A percentile compares a stretch with the other conserved stretches of the same genome.
These are phyloP conservation scores for Phragmatobia fuliginosa DNA, from an alignment of 2,888 invertebrate species.

Conservation along the genomic window DNA sequence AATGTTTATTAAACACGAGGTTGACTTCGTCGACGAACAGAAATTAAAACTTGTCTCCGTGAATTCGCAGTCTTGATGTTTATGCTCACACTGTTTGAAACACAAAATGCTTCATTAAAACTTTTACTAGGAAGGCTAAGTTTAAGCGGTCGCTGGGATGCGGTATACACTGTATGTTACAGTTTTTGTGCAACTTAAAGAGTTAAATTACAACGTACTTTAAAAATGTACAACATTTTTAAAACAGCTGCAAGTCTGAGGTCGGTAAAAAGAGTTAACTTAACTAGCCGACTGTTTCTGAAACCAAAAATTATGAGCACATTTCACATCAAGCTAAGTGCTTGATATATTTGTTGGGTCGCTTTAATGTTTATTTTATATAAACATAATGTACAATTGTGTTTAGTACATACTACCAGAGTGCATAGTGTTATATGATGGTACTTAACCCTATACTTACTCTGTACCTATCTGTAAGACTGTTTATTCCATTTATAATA, in stretches of 20 bases:
- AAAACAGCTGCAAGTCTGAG: slow-evolving; percentile 9
- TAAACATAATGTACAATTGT: too few species aligned
- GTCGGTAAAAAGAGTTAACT: slow-evolving; percentile 14
- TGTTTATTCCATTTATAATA: too few species aligned
- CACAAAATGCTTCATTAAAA: slow-evolving; percentile 48
- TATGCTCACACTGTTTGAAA: slow-evolving; percentile 22
- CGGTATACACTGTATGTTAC: slow-evolving; percentile 33
- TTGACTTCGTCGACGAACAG: slow-evolving; percentile 28
- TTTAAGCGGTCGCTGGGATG: slow-evolving; percentile 35
- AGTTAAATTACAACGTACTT: slow-evolving; percentile 21
- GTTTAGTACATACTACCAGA: too few species aligned
- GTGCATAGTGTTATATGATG: too few species aligned
- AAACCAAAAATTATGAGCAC: not conserved
- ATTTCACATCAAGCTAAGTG: not conserved
- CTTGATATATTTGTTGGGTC: not conserved
- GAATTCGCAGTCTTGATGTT: slow-evolving; percentile 4
- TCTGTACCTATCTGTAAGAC: too few species aligned
- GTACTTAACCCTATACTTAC: too few species aligned
- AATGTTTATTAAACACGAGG: not conserved
- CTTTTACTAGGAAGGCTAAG: slow-evolving; percentile 35
- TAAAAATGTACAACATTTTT: slow-evolving; percentile 18
- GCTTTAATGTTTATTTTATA: too few species aligned
- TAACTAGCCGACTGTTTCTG: slow-evolving; percentile 14
- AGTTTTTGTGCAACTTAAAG: slow-evolving; percentile 28
- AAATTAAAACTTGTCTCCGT: not conserved